Evolutionary conservation across 2,888 invertebrate species (phyloP).

Genomic region (Deroplatys truncata): DNA sequence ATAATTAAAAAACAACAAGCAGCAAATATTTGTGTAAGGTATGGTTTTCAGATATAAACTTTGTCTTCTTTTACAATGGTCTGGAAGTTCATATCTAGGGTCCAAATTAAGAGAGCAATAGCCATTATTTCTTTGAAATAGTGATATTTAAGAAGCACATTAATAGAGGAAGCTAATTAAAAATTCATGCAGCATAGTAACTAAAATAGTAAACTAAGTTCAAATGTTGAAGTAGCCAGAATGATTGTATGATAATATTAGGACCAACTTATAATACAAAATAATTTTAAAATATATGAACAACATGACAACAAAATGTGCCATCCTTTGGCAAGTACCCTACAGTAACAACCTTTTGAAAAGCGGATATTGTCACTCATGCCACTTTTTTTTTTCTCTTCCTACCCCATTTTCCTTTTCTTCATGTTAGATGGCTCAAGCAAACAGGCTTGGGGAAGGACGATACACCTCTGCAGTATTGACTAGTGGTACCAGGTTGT

Average conservation of each 20-base stretch:
- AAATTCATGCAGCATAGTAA: not conserved
- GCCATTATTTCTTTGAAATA: not conserved
- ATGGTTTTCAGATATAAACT: not conserved
- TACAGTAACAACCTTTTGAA: not conserved
- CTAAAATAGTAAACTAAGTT: not conserved
- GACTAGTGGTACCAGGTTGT: conserved; percentile 4
- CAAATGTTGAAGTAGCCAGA: not conserved
- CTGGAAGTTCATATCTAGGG: not conserved
- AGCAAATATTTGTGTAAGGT: not conserved
- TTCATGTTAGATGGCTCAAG: not conserved
- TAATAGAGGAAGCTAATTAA: not conserved
- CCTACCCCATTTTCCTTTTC: not conserved
- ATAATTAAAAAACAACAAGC: too few relatives aligned
- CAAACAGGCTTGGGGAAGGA: not conserved
- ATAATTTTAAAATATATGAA: not conserved
- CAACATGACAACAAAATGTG: not conserved
- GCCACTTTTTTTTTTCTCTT: not conserved
- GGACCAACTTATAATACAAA: not conserved
- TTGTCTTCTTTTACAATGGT: not conserved
- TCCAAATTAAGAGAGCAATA: not conserved
- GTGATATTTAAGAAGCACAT: not conserved
- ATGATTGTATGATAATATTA: not conserved
- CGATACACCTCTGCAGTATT: not conserved
- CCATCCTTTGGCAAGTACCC: not conserved
- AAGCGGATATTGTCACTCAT: not conserved